phyloP scores from a whole-genome alignment of 2,888 invertebrate genomes.

The Hipparchia semele region DNA sequence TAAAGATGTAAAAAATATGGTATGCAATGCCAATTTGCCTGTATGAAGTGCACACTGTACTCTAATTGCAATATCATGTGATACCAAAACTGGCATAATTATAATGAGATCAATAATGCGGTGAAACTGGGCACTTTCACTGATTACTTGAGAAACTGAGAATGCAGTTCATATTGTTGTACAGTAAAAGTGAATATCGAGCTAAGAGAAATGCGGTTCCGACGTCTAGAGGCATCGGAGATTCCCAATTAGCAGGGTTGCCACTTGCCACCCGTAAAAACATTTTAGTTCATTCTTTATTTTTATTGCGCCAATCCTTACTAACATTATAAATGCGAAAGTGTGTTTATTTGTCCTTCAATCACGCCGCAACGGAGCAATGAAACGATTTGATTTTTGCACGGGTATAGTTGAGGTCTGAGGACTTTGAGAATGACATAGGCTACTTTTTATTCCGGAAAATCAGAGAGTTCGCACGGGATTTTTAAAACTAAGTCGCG shows the following conservation, averaged over 20 bases:
- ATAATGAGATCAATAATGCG: slow-evolving; percentile 24
- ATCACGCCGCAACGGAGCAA: too few relatives aligned
- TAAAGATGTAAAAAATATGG: neutral
- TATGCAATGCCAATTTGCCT: neutral
- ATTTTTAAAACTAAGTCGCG: too few relatives aligned
- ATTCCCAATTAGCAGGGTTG: neutral
- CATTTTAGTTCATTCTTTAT: too few relatives aligned
- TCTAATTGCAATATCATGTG: neutral
- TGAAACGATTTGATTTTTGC: too few relatives aligned
- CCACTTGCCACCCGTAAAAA: too few relatives aligned
- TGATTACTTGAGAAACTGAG: slow-evolving; percentile 21
- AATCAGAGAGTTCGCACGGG: too few relatives aligned
- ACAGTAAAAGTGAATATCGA: slow-evolving; percentile 17
- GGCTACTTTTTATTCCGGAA: too few relatives aligned
- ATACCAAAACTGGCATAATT: slow-evolving; percentile 10
- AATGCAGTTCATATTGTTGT: slow-evolving; percentile 20
- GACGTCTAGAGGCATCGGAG: neutral
- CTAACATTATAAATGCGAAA: too few relatives aligned
- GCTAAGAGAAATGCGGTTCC: slow-evolving; percentile 7
- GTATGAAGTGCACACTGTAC: neutral
- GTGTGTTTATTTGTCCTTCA: too few relatives aligned
- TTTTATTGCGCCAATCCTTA: too few relatives aligned
- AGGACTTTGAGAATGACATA: too few relatives aligned
- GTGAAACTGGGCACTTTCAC: slow-evolving; percentile 22
- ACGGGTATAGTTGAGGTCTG: too few relatives aligned